These are phyloP conservation scores for Trachops cirrhosus DNA, from an alignment of 2,797 vertebrate species.

Conservation along the genomic window DNA sequence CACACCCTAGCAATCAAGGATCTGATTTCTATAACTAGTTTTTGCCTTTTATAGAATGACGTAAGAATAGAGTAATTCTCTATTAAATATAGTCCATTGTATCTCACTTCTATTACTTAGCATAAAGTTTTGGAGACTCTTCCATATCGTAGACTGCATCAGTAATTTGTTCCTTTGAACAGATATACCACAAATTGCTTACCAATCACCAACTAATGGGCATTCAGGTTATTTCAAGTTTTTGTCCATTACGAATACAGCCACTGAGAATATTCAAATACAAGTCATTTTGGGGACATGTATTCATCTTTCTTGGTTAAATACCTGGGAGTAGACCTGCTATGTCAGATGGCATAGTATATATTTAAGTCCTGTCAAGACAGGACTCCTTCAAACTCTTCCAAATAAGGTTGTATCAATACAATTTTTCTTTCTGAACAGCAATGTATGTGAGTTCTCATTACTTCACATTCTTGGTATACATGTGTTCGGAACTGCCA, in stretches of 20 bases:
- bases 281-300: neutral
- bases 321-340: neutral
- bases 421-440: neutral
- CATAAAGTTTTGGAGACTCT: neutral
- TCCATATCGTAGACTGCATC: neutral
- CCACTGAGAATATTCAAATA: neutral
- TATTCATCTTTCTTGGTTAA: neutral
- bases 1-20: neutral
- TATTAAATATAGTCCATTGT: neutral
- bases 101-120: neutral
- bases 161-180: conserved; percentile 1
- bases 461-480: neutral
- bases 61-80: neutral
- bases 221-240: neutral
- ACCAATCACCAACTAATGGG: neutral
- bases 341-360: neutral
- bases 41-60: conserved; percentile 6
- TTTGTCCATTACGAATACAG: neutral
- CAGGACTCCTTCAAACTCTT: neutral
- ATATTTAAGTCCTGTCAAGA: neutral
- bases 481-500: neutral
- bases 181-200: neutral
- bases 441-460: neutral
- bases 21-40: neutral
- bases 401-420: neutral